Conservation (phyloP, 2,113 vertebrate species). For the Centropus bengalensis region DNA sequence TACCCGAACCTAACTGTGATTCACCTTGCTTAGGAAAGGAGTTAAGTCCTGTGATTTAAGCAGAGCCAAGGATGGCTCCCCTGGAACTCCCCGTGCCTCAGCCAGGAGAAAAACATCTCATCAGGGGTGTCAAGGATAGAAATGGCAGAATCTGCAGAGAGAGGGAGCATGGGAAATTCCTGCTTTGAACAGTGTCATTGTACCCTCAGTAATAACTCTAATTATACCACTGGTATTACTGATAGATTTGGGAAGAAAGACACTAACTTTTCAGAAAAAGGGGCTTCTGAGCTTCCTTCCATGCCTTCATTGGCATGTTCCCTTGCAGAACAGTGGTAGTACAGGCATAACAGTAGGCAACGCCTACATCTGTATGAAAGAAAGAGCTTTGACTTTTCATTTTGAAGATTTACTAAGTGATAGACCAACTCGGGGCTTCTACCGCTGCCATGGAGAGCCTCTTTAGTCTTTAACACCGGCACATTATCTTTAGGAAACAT, state of each 20-base stretch:
- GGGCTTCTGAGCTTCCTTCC: background rate
- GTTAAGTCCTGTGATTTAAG: background rate
- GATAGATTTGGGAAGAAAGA: background rate
- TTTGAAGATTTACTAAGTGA: background rate
- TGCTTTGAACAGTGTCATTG: background rate
- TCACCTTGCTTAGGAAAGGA: background rate
- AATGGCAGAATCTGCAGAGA: background rate
- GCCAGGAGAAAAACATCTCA: background rate
- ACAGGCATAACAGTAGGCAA: background rate
- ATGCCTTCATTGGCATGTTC: background rate
- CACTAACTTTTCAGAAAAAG: background rate
- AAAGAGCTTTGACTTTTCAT: background rate
- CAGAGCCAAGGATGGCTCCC: background rate
- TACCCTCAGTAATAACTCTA: background rate
- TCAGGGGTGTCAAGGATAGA: background rate
- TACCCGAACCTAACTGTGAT: background rate
- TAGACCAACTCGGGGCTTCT: background rate
- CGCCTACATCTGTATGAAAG: background rate
- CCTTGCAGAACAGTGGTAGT: background rate
- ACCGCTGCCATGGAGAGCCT: background rate
- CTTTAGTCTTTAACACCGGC: background rate
- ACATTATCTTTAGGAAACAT: background rate
- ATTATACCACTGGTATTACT: no score
- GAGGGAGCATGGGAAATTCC: background rate
- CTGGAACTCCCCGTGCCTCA: background rate